A percentile compares a stretch with the other conserved stretches of the same genome.
phyloP scores from a whole-genome alignment of 1,140 invertebrate species.

The Amyelois transitella region DNA sequence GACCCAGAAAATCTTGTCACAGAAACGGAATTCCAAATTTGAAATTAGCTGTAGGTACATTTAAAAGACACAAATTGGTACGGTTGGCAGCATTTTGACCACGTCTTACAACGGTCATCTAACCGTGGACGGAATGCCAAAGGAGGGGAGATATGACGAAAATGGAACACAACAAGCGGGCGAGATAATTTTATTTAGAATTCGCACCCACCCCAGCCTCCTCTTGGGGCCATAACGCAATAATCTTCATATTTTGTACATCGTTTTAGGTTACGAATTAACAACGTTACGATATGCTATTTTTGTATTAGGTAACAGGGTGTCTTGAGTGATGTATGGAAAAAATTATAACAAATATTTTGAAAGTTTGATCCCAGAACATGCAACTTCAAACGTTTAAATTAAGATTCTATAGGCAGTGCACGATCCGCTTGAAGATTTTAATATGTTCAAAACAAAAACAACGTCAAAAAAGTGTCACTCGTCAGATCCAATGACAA shows the following conservation, averaged over 20 bases:
- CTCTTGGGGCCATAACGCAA: constrained; percentile 27
- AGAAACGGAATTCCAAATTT: neutral
- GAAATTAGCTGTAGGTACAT: too few relatives aligned
- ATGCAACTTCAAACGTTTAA: too few relatives aligned
- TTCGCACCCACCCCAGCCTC: constrained; percentile 20
- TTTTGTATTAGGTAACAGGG: too few relatives aligned
- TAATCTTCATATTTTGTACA: constrained; percentile 44
- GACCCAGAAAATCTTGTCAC: too few relatives aligned
- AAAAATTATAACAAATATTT: too few relatives aligned
- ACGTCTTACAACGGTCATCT: neutral
- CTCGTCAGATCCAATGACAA: neutral
- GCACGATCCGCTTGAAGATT: too few relatives aligned
- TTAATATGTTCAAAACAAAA: neutral
- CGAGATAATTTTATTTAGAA: constrained; percentile 48
- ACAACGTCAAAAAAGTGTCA: neutral
- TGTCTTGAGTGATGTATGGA: neutral
- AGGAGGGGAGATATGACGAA: constrained; percentile 34
- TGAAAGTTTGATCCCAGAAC: too few relatives aligned
- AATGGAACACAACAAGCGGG: constrained; percentile 33
- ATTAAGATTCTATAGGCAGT: too few relatives aligned
- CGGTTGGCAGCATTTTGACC: neutral
- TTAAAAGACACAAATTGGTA: too few relatives aligned
- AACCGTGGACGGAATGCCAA: neutral
- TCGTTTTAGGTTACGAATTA: constrained; percentile 31
- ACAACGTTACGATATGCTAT: constrained; percentile 1